These are phyloP conservation scores for Luperina nickerlii DNA, from an alignment of 2,888 invertebrate genomes.

Conservation along the genomic window DNA sequence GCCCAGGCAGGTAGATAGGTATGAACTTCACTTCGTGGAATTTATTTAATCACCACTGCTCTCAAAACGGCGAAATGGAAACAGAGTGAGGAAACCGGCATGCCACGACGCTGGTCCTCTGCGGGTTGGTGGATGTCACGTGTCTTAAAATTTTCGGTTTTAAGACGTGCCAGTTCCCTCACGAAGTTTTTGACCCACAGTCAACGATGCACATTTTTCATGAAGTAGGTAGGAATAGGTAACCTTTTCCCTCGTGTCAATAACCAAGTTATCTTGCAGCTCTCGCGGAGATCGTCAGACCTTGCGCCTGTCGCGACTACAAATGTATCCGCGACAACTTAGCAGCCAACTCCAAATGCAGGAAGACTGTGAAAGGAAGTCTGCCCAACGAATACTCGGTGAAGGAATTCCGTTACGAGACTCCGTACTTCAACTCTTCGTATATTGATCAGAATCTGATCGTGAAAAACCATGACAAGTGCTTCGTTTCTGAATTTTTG, in stretches of 20 bases:
- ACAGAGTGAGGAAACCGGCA: neutral
- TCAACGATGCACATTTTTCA: neutral
- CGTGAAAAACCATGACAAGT: slow-evolving; percentile 77
- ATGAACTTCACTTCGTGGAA: neutral
- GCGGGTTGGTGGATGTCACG: neutral
- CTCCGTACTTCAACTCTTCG: slow-evolving; percentile 80
- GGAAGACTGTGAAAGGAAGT: slow-evolving; percentile 63
- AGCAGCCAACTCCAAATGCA: slow-evolving; percentile 77
- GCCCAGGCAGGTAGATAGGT: neutral
- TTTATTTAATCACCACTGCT: neutral
- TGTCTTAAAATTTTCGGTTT: neutral
- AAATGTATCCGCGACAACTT: slow-evolving; percentile 77
- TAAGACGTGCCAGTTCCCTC: neutral
- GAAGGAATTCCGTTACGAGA: slow-evolving; percentile 69
- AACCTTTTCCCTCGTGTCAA: no score
- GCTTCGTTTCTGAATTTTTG: slow-evolving; percentile 80
- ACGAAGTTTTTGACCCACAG: neutral
- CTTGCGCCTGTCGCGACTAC: slow-evolving; percentile 72
- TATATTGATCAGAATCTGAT: slow-evolving; percentile 76
- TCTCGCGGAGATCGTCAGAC: slow-evolving; percentile 63
- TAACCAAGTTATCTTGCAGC: slow-evolving; percentile 29
- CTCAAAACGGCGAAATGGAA: neutral
- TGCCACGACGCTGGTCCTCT: neutral
- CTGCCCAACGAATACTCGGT: slow-evolving; percentile 69
- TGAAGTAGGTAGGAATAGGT: neutral